A percentile compares a stretch with the other conserved stretches of the same genome.
Evolutionary conservation across 2,888 invertebrate genomes (phyloP).

Genomic region (Agrochola lota): DNA sequence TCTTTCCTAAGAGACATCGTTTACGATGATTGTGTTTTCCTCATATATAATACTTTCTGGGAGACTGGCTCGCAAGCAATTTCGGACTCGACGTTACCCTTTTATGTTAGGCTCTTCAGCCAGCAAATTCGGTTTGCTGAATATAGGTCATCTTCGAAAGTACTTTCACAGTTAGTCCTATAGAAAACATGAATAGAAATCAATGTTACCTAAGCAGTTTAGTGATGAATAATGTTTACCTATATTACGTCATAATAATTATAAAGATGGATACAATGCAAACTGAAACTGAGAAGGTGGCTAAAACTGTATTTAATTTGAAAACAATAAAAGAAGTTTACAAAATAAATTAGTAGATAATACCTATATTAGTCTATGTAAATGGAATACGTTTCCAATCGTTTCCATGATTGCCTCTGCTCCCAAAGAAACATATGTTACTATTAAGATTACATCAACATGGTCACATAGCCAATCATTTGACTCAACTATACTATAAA

Average conservation of each 20-base stretch:
- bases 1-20: conserved; percentile 4
- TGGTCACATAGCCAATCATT: not conserved
- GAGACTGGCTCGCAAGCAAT: conserved; percentile 17
- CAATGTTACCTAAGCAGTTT: not conserved
- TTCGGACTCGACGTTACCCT: not conserved
- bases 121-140: not conserved
- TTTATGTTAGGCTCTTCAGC: not conserved
- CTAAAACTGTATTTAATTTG: not conserved
- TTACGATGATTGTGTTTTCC: conserved; percentile 40
- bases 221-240: not conserved
- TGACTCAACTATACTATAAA: not conserved
- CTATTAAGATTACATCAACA: conserved; percentile 18
- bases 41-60: conserved; percentile 18
- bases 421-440: conserved; percentile 19
- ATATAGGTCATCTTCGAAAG: conserved; percentile 2
- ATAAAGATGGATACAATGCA: not conserved
- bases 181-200: not conserved
- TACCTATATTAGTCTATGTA: not conserved
- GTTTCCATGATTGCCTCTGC: not conserved
- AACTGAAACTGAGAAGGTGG: not conserved
- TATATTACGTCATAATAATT: not conserved
- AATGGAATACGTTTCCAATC: not conserved
- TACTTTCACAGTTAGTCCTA: not conserved
- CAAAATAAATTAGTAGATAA: not conserved
- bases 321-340: not conserved